A percentile compares a stretch with the other conserved stretches of the same genome.
Conservation (phyloP, 2,113 vertebrate genomes). For the Chionomys nivalis region DNA sequence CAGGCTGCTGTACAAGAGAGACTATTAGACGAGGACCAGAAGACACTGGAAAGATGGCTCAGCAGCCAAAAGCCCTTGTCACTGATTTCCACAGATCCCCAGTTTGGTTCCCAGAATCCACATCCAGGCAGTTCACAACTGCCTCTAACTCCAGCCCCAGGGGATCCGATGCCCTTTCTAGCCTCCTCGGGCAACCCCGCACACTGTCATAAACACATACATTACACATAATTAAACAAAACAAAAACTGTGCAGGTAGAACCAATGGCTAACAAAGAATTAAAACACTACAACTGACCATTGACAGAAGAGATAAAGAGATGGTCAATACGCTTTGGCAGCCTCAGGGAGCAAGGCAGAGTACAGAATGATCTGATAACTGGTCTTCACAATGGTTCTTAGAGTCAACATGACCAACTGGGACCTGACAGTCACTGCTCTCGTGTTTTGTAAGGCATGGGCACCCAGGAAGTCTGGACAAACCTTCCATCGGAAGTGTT, state of each 20-base stretch:
- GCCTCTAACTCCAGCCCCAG: background rate
- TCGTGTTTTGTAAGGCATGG: background rate
- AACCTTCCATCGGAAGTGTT: background rate
- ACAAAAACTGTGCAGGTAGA: background rate
- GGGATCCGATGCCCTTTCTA: background rate
- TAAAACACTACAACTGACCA: background rate
- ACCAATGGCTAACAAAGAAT: background rate
- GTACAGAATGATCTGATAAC: background rate
- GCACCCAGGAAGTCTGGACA: background rate
- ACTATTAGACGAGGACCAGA: too few relatives aligned
- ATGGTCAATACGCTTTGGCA: background rate
- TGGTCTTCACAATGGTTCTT: background rate
- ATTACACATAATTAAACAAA: background rate
- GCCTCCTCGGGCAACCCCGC: background rate
- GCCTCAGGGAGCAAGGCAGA: background rate
- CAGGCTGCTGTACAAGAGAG: background rate
- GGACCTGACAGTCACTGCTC: background rate
- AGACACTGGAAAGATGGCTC: background rate
- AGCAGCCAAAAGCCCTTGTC: background rate
- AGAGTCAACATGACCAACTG: background rate
- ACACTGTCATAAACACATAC: background rate
- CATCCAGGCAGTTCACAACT: background rate
- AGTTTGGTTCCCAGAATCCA: background rate
- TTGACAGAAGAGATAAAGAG: background rate
- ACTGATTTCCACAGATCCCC: background rate